Evolutionary conservation across 2,113 vertebrate genomes (phyloP), one percentile per base, ranked within the genome.

Genomic region (Cynoglossus semilaevis): DNA sequence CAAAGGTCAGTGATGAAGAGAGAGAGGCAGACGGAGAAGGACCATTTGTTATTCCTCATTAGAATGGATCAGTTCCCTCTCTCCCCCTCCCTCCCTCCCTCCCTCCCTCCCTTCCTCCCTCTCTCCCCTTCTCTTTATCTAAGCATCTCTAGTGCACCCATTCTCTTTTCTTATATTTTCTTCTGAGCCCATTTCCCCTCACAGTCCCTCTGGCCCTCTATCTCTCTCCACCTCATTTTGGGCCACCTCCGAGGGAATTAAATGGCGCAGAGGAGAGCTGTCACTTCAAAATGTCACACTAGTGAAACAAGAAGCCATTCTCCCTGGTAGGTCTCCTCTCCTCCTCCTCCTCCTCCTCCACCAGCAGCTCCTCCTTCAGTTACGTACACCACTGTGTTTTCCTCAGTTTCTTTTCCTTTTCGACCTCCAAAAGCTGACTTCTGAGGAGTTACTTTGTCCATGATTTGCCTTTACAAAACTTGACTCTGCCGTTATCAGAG

Each of bases 1-100:
- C 83, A 92, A 91, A 92, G 90, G 89, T 90, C 90, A 91, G 70
- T 50, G 70, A 49, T 87, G 86, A 84, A 84, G 79, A 84, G 80
- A 83, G 66, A 68, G 67, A 73, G 43, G 67, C 49, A 83, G 77
- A 82, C 9, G 6, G 79, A 84, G 65, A 69, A 53, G 55, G 71
- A 70, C 71, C 71, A 80, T 86, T 87, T 89, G 85, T 87, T 88
- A 83, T 87, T 87, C 78, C 80, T 91, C 82, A 89, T 90, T 88
- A 88, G 81, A 88, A 85, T 86, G 86, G 69, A 87, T 83, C 79
- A 75, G 79, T 74, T 65, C 50, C 63, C 62, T 50, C 62, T 40
- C 17, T 55, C 47, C 47, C 59, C 52, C 58, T 59, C 55, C 44
- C 71, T 72, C 67, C 66, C 55, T 82, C 73, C 67, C 44, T 53